phyloP scores from a whole-genome alignment of 2,113 vertebrate species.

The Pao palembangensis region DNA sequence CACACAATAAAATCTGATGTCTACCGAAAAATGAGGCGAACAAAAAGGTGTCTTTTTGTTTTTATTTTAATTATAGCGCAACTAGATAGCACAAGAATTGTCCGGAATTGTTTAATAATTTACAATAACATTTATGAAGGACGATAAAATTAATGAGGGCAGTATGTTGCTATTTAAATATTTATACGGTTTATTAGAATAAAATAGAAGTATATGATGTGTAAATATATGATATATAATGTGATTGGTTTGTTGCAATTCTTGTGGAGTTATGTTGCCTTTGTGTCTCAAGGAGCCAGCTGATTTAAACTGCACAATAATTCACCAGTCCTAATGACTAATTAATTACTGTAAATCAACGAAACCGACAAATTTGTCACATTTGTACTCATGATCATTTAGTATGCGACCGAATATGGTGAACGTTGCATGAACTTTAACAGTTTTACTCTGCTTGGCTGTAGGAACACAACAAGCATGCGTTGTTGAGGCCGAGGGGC shows the following conservation, averaged over 20 bases:
- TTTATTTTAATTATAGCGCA: not conserved
- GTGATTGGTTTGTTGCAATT: too few species aligned
- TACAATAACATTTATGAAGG: too few species aligned
- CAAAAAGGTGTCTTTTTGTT: not conserved
- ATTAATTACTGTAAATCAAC: not conserved
- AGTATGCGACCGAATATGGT: not conserved
- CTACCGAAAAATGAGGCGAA: not conserved
- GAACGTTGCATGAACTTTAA: conserved; percentile 9
- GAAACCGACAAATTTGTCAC: not conserved
- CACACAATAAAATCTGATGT: not conserved
- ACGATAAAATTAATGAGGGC: too few species aligned
- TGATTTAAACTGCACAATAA: not conserved
- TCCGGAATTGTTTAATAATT: too few species aligned
- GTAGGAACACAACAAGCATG: conserved; percentile 29
- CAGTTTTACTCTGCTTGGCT: conserved; percentile 26
- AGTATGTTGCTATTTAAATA: too few species aligned
- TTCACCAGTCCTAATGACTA: not conserved
- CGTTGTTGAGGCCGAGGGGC: conserved; percentile 27
- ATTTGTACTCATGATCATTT: not conserved
- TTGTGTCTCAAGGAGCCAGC: not conserved
- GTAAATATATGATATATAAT: too few species aligned
- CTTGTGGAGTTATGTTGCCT: not conserved
- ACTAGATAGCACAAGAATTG: too few species aligned
- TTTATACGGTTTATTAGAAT: too few species aligned
- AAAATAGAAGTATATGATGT: too few species aligned